A percentile compares a stretch with the other conserved stretches of the same genome.
These are phyloP conservation scores for Drosophila burlai DNA, from an alignment of 1,140 invertebrate species.

Conservation along the genomic window DNA sequence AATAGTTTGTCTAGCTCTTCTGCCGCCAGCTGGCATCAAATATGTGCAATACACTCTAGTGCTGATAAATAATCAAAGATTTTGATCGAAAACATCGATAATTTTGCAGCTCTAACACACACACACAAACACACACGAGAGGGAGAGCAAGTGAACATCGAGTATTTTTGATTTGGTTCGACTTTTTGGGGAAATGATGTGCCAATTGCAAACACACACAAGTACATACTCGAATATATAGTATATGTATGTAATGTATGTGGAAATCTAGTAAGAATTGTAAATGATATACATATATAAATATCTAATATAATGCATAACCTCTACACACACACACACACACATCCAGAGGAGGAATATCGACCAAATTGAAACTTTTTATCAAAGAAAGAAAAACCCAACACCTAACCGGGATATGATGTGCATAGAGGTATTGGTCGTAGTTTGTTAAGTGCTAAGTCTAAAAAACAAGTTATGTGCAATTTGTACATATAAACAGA, in stretches of 20 bases:
- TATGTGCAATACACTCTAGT: slow-evolving; percentile 20
- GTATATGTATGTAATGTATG: slow-evolving; percentile 38
- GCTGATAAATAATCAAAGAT: not conserved
- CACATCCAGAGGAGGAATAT: slow-evolving; percentile 23
- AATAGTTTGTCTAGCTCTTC: not conserved
- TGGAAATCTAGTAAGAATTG: slow-evolving; percentile 57
- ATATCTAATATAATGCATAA: slow-evolving; percentile 5
- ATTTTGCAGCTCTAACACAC: not conserved
- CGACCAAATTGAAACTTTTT: slow-evolving; percentile 56
- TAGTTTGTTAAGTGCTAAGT: slow-evolving; percentile 46
- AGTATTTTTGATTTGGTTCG: slow-evolving; percentile 28
- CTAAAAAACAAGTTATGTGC: slow-evolving; percentile 60
- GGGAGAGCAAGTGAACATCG: slow-evolving; percentile 3
- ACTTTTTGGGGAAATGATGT: slow-evolving; percentile 64
- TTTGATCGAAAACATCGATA: not conserved
- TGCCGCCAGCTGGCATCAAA: not conserved
- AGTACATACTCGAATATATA: slow-evolving; percentile 13
- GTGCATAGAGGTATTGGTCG: slow-evolving; percentile 41
- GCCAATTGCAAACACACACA: slow-evolving; percentile 69
- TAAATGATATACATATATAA: slow-evolving; percentile 40
- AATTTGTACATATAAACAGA: slow-evolving; percentile 56
- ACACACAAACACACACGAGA: slow-evolving; percentile 2
- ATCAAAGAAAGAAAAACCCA: slow-evolving; percentile 16
- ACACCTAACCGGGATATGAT: slow-evolving; percentile 12
- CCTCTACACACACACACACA: slow-evolving; percentile 25